A percentile compares a stretch with the other conserved stretches of the same genome.
phyloP scores from a whole-genome alignment of 2,113 vertebrate genomes.

The Antidorcas marsupialis region DNA sequence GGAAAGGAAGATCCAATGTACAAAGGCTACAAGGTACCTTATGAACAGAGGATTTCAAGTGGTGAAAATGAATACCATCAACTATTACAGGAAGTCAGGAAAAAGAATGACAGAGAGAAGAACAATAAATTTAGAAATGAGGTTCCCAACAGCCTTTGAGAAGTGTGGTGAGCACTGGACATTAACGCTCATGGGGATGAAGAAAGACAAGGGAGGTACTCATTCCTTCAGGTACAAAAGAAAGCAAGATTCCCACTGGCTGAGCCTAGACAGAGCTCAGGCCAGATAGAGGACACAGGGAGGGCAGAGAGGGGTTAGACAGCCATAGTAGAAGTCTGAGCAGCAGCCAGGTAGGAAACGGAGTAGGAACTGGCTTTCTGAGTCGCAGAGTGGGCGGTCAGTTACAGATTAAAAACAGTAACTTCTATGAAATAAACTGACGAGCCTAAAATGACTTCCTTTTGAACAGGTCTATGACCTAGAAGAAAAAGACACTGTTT shows the following conservation, averaged over 20 bases:
- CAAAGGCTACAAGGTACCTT: not conserved
- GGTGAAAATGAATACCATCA: not conserved
- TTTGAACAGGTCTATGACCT: not conserved
- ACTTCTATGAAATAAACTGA: not conserved
- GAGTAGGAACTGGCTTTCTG: not conserved
- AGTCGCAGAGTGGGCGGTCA: not conserved
- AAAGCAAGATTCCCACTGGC: not conserved
- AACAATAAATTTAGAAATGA: not conserved
- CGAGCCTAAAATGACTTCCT: not conserved
- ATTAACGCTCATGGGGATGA: not conserved
- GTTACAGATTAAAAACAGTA: not conserved
- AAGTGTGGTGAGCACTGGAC: not conserved
- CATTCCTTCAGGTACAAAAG: not conserved
- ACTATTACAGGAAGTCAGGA: not conserved
- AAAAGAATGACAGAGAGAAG: not conserved
- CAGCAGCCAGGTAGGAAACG: not conserved
- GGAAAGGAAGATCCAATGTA: not conserved
- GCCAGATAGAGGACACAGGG: not conserved
- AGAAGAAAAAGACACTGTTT: not conserved
- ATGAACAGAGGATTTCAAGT: not conserved
- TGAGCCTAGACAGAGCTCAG: not conserved
- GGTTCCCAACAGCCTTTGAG: not conserved
- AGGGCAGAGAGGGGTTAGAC: not conserved
- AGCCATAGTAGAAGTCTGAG: not conserved
- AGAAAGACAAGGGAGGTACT: not conserved